Percentiles rank a stretch among this genome's conserved stretches.
These are phyloP conservation scores for Paramacrobiotus metropolitanus DNA, from an alignment of 1,140 invertebrate species.

Conservation along the genomic window DNA sequence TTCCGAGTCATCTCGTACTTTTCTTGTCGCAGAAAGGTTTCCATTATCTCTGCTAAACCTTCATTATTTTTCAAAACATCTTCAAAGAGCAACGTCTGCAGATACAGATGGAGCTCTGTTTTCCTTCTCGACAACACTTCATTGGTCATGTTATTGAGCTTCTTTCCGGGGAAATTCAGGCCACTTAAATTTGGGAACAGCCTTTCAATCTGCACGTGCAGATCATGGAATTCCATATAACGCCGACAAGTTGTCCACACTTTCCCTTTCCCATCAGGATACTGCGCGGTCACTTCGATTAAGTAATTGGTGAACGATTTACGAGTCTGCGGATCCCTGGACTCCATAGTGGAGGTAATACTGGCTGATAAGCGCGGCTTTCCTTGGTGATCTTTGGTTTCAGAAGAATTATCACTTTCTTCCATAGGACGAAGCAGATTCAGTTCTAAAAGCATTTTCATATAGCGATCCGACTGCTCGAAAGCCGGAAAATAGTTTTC, in stretches of 20 bases:
- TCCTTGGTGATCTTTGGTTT: neutral
- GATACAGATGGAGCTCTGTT: slow-evolving; percentile 21
- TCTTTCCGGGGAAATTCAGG: slow-evolving; percentile 22
- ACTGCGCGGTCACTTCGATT: neutral
- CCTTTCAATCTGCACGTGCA: slow-evolving; percentile 13
- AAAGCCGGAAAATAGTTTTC: slow-evolving; percentile 2
- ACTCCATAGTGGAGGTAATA: neutral
- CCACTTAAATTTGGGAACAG: slow-evolving; percentile 20
- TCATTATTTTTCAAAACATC: slow-evolving; percentile 17
- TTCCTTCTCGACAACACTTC: slow-evolving; percentile 22
- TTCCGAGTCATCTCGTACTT: slow-evolving; percentile 3
- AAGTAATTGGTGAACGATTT: neutral
- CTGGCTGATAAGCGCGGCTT: neutral
- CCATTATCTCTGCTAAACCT: slow-evolving; percentile 19
- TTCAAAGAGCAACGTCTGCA: slow-evolving; percentile 20
- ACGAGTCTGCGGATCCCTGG: neutral
- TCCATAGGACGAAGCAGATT: slow-evolving; percentile 3
- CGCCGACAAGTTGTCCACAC: slow-evolving; percentile 21
- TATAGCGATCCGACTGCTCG: neutral
- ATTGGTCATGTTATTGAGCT: slow-evolving; percentile 22
- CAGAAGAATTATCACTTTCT: neutral
- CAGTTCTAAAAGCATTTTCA: neutral
- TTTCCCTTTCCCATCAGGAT: neutral
- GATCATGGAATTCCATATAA: slow-evolving; percentile 26
- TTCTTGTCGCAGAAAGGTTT: slow-evolving; percentile 19